Conservation (phyloP, 2,797 vertebrate genomes). For the Psittacula echo region DNA sequence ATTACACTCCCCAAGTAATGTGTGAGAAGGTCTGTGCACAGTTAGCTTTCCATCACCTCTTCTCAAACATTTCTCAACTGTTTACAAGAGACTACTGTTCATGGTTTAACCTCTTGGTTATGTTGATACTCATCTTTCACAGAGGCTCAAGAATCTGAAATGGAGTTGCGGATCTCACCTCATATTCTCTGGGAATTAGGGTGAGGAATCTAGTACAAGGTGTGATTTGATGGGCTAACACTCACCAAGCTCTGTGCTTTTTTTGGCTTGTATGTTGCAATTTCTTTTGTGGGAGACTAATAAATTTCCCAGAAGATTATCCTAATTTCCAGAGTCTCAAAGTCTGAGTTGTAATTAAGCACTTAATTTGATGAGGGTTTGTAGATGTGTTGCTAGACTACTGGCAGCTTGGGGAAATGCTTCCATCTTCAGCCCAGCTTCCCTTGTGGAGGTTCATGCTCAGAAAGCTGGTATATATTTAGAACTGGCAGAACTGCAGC, state of each 20-base stretch:
- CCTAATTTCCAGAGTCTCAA: conserved; percentile 63
- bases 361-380: conserved; percentile 64
- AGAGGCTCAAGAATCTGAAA: background rate
- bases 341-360: conserved; percentile 71
- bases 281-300: conserved; percentile 47
- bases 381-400: conserved; percentile 48
- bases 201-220: conserved; percentile 5
- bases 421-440: conserved; percentile 34
- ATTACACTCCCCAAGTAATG: fast-evolving
- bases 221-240: background rate
- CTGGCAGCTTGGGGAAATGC: conserved; percentile 46
- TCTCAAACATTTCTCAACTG: background rate
- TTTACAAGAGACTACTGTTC: background rate
- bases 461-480: conserved; percentile 37
- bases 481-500: background rate
- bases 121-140: background rate
- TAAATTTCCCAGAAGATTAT: conserved; percentile 63
- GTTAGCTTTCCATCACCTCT: background rate
- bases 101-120: background rate
- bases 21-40: background rate
- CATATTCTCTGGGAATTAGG: background rate
- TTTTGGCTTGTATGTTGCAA: conserved; percentile 31
- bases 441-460: background rate
- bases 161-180: background rate
- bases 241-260: conserved; percentile 16